phyloP scores from a whole-genome alignment of 2,797 vertebrate genomes.

The Acanthiza pusilla region DNA sequence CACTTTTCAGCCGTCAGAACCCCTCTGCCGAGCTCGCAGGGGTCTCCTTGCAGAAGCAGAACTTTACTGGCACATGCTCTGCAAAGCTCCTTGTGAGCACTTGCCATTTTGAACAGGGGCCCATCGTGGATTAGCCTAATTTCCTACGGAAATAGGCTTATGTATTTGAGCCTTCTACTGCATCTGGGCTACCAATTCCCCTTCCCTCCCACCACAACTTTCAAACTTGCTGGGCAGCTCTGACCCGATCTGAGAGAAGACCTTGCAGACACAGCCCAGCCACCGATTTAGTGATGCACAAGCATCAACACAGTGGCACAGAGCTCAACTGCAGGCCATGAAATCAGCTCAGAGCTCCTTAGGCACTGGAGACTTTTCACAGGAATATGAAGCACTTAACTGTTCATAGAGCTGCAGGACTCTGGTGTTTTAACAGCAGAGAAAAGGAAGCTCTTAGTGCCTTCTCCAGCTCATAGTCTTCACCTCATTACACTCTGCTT shows the following conservation, averaged over 20 bases:
- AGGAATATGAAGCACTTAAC: not conserved
- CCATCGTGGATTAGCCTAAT: not conserved
- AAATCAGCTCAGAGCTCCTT: not conserved
- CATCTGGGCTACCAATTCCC: not conserved
- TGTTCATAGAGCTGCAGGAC: not conserved
- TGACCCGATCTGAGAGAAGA: not conserved
- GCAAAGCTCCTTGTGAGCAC: not conserved
- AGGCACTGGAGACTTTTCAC: not conserved
- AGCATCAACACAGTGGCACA: rapidly evolving
- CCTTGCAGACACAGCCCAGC: not conserved
- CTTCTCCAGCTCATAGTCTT: not conserved
- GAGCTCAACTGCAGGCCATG: not conserved
- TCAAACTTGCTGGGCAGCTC: not conserved
- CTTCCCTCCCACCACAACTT: not conserved
- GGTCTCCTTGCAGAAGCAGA: not conserved
- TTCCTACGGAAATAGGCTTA: not conserved
- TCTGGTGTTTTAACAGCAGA: not conserved
- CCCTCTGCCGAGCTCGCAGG: not conserved
- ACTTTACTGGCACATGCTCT: not conserved
- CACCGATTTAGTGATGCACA: not conserved
- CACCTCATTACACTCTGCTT: not conserved
- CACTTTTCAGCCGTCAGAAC: not conserved
- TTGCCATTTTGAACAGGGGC: not conserved
- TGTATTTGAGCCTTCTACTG: not conserved
- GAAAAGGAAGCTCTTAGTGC: not conserved